Percentiles rank a stretch among this genome's conserved stretches.
phyloP scores from a whole-genome alignment of 2,113 vertebrate species.

The Globicephala melas region DNA sequence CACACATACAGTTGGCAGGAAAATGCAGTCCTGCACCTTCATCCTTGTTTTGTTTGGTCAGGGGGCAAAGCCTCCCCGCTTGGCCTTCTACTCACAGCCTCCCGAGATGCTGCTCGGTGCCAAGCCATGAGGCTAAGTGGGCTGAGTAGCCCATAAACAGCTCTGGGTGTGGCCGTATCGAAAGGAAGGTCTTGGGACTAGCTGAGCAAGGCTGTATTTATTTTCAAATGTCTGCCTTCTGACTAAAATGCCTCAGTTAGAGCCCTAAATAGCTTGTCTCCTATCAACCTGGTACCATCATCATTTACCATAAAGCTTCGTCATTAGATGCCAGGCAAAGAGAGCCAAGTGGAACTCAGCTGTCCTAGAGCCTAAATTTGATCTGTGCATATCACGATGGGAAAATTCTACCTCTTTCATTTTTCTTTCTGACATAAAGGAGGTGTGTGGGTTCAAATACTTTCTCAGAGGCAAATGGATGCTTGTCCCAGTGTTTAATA shows the following conservation, averaged over 20 bases:
- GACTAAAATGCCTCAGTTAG: background rate
- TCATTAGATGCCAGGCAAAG: background rate
- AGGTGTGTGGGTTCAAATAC: background rate
- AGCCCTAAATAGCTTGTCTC: background rate
- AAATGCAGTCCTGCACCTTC: background rate
- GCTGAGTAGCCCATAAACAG: background rate
- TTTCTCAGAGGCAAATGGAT: background rate
- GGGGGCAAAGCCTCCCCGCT: background rate
- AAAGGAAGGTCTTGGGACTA: background rate
- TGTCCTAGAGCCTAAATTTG: background rate
- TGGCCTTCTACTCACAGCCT: background rate
- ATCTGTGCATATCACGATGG: background rate
- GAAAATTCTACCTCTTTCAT: background rate
- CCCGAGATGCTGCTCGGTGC: background rate
- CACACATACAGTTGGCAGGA: background rate
- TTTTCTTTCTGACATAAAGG: background rate
- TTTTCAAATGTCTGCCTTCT: background rate
- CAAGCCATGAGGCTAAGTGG: fast-evolving
- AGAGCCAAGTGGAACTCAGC: background rate
- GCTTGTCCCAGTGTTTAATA: background rate
- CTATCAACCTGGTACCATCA: background rate
- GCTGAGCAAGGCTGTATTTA: background rate
- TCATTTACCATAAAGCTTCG: background rate
- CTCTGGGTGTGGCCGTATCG: background rate
- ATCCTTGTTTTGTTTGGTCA: background rate